Base-by-base conservation (phyloP, 2,888 invertebrate species). In the Drosophila mimica region DNA sequence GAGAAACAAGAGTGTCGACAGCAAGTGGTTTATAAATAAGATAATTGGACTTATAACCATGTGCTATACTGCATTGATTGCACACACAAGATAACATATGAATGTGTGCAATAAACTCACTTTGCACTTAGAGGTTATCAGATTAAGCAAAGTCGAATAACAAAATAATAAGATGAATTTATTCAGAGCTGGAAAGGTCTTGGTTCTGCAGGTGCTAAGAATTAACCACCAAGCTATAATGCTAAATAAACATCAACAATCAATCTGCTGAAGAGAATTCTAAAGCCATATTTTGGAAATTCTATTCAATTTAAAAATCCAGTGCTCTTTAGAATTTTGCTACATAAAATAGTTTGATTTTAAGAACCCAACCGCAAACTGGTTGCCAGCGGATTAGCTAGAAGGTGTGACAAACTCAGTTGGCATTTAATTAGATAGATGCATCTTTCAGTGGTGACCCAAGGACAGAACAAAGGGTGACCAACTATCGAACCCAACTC, bases 361-460 rank as follows among this genome's bases (percentile, higher is more conserved):
- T 36, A 17, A 25, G n/a, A 28, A 20, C 8, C 13, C 13, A 30
- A 25, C 40, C 28, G 13, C n/a, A 3, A 36, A 25, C 34, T 54
- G 33, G 46, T 54, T 33, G 46, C 30, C 34, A 30, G 31, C 30
- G 40, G 13, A 30, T n/a, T 25, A 25, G 49, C 33, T n/a, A 17
- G 38, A 33, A 56, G 38, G 38, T 38, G 62, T 62, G 48, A 36
- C 64, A 31, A 48, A 30, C n/a, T 20, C n/a, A 36, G 46, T 28
- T 71, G 78, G 59, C 52, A 62, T 66, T 38, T 67, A 81, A 76
- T 76, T 80, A 77, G 66, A 71, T 77, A 59, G 66, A 80, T 77
- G 76, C 77, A 77, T 62, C 63, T 66, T 53, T 63, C 31, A 56
- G 28, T 56, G 36, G 48, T 61, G 38, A 65, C 38, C 43, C 76